Evolutionary conservation across 1,140 invertebrate species (phyloP).

Genomic region (Ctenoplectra terminalis): DNA sequence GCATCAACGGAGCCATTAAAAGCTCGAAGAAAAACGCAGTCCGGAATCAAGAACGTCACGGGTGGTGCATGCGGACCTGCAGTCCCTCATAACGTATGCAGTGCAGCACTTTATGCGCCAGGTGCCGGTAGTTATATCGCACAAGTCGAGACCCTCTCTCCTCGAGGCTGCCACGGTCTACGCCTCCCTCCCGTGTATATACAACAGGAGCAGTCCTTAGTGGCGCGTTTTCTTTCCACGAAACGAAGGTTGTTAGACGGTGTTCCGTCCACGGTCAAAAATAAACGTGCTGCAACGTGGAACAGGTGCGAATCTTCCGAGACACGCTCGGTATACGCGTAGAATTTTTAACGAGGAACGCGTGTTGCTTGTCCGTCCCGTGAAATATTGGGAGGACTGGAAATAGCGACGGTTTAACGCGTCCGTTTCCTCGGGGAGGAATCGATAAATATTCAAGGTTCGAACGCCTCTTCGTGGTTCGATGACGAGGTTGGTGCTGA

Average conservation of each 20-base stretch:
- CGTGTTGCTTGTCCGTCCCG: constrained; percentile 27
- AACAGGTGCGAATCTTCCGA: constrained; percentile 65
- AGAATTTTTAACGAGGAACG: constrained; percentile 62
- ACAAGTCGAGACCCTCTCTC: constrained; percentile 48
- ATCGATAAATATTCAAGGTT: constrained; percentile 47
- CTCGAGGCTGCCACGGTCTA: not conserved
- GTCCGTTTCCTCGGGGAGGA: not conserved
- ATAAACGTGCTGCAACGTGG: constrained; percentile 41
- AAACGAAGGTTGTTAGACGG: constrained; percentile 38
- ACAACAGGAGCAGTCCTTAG: constrained; percentile 35
- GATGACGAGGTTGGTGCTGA: not conserved
- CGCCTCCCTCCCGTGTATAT: not conserved
- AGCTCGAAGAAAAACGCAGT: not conserved
- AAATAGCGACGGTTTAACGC: constrained; percentile 9
- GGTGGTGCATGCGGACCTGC: constrained; percentile 51
- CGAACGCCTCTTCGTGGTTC: not conserved
- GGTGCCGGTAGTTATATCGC: constrained; percentile 69
- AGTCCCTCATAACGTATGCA: constrained; percentile 66
- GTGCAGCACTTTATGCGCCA: constrained; percentile 65
- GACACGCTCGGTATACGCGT: constrained; percentile 26
- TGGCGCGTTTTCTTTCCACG: constrained; percentile 61
- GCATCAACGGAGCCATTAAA: not conserved
- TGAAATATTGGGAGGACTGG: constrained; percentile 22
- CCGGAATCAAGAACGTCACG: constrained; percentile 47
- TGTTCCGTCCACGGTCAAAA: constrained; percentile 27